Evolutionary conservation across 2,113 vertebrate genomes (phyloP).

Genomic region (Empidonax traillii): DNA sequence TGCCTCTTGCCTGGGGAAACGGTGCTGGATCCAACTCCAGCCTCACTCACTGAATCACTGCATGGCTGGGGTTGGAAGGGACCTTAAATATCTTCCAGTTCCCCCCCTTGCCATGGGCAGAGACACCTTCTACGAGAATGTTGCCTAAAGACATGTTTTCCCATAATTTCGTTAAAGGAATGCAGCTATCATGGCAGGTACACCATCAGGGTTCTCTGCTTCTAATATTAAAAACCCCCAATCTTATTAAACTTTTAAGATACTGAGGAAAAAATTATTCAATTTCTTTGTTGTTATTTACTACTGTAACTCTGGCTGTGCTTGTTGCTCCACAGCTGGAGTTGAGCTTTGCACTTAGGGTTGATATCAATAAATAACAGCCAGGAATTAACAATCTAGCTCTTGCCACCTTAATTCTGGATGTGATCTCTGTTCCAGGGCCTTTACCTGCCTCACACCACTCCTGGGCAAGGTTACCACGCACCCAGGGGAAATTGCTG

Average conservation of each 20-base stretch:
- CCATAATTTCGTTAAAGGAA: neutral
- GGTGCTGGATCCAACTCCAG: neutral
- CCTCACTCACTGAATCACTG: neutral
- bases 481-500: neutral
- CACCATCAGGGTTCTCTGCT: neutral
- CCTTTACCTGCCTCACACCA: neutral
- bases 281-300: neutral
- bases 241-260: neutral
- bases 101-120: neutral
- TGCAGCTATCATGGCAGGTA: neutral
- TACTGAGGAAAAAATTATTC: neutral
- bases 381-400: neutral
- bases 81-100: neutral
- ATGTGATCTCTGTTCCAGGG: neutral
- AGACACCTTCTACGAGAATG: neutral
- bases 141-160: neutral
- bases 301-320: neutral
- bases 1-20: neutral
- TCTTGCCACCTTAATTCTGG: neutral
- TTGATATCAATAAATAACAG: neutral
- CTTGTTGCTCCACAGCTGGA: neutral
- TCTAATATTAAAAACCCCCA: rapidly evolving
- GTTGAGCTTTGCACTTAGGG: neutral
- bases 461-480: neutral
- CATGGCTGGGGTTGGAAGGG: neutral